Evolutionary conservation across 2,113 vertebrate species (phyloP).

Genomic region (Forbesichthys agassizii): DNA sequence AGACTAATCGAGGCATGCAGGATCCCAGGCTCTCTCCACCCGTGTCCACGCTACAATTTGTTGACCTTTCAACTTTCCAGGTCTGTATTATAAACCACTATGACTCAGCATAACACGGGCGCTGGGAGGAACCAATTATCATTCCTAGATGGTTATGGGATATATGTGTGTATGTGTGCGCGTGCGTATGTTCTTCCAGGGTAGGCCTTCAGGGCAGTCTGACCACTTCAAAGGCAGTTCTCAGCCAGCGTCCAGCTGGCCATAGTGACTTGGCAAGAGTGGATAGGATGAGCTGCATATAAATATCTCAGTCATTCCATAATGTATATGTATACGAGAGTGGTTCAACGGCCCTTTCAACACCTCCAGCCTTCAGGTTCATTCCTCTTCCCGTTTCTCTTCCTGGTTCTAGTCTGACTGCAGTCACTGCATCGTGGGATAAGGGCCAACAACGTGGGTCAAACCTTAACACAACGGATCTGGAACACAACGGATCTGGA

Average conservation of each 20-base stretch:
- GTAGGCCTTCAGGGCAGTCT: constrained; percentile 22
- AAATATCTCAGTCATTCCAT: constrained; percentile 2
- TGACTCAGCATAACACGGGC: constrained; percentile 27
- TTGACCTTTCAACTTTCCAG: constrained; percentile 19
- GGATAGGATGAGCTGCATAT: constrained; percentile 19
- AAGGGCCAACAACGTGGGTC: constrained; percentile 43
- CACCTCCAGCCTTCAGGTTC: not conserved
- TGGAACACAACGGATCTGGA: not conserved
- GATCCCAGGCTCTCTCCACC: not conserved
- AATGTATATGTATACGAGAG: constrained; percentile 38
- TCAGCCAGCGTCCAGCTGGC: constrained; percentile 32
- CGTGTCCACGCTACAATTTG: not conserved
- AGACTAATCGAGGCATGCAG: not conserved
- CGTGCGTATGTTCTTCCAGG: constrained; percentile 16
- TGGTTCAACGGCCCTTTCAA: constrained; percentile 15
- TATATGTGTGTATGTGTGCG: not conserved
- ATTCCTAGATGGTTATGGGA: constrained; percentile 15
- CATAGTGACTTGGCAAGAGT: constrained; percentile 34
- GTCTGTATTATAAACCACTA: constrained; percentile 10
- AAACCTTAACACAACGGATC: constrained; percentile 1
- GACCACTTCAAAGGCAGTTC: constrained; percentile 46
- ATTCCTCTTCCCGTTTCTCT: constrained; percentile 18
- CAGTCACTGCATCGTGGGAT: constrained; percentile 52
- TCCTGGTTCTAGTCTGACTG: not conserved
- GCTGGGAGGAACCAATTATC: constrained; percentile 29